Conservation (phyloP, 1,140 invertebrate genomes). For the Chrysopa pallens region DNA sequence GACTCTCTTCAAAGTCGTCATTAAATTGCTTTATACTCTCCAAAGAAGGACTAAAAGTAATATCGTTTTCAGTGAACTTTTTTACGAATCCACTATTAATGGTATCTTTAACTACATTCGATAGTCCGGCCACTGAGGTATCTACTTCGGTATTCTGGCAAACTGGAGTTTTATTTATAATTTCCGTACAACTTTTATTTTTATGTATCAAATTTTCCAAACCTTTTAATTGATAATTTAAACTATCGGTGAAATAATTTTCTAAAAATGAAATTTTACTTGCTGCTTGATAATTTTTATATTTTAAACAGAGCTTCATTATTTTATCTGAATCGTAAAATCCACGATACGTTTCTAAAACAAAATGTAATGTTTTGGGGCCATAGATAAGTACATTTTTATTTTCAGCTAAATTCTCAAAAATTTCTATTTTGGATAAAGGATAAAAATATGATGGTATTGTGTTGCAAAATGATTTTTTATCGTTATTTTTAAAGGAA, state of each 20-base stretch:
- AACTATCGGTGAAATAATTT: conserved; percentile 22
- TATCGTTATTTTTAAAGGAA: conserved; percentile 1
- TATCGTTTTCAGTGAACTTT: not conserved
- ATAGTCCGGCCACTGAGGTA: too few relatives aligned
- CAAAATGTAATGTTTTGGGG: conserved; percentile 21
- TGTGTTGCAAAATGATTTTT: conserved; percentile 2
- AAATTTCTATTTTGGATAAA: not conserved
- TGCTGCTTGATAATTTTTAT: conserved; percentile 23
- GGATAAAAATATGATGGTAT: conserved; percentile 1
- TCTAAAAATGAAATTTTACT: conserved; percentile 23
- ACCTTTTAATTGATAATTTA: conserved; percentile 23
- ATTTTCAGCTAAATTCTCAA: not conserved
- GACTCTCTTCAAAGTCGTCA: conserved; percentile 17
- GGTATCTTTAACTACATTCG: too few relatives aligned
- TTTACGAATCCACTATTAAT: not conserved
- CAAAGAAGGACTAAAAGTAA: conserved; percentile 18
- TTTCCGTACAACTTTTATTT: too few relatives aligned
- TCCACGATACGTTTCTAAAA: conserved; percentile 19
- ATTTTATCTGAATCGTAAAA: conserved; percentile 21
- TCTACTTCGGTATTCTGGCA: too few relatives aligned
- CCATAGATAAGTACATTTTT: conserved; percentile 9
- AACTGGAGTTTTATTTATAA: too few relatives aligned
- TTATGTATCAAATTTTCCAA: conserved; percentile 11
- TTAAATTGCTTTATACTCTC: conserved; percentile 20
- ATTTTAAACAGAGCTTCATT: conserved; percentile 18